Conservation (phyloP, 2,888 invertebrate genomes). For the Sphaeridia pumilis region DNA sequence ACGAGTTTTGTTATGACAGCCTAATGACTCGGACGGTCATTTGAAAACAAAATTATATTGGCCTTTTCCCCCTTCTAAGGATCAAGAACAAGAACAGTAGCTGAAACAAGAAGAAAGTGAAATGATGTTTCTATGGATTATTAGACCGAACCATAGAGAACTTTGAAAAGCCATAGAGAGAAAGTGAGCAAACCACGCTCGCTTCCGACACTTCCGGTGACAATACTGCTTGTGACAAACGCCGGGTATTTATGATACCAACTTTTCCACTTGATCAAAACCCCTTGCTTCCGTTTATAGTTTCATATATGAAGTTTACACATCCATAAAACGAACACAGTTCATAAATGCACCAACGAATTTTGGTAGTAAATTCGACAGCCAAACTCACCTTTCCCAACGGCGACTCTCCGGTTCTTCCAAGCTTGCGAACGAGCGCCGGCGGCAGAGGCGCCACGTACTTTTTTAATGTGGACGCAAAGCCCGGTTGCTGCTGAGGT, state of each 20-base stretch:
- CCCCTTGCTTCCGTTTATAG: neutral
- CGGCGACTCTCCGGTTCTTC: slow-evolving; percentile 32
- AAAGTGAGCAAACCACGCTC: no score
- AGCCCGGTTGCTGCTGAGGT: slow-evolving; percentile 20
- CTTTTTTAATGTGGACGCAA: slow-evolving; percentile 31
- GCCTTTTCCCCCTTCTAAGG: no score
- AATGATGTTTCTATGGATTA: no score
- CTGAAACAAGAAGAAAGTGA: no score
- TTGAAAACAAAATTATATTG: no score
- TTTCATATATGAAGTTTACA: neutral
- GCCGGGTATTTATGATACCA: neutral
- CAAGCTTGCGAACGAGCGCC: slow-evolving; percentile 32
- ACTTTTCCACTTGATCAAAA: slow-evolving; percentile 1
- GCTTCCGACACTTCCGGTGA: neutral
- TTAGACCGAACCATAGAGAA: no score
- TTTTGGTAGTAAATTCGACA: neutral
- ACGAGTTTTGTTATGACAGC: no score
- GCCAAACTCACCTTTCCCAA: slow-evolving; percentile 34
- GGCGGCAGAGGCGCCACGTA: slow-evolving; percentile 35
- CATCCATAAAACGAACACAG: neutral
- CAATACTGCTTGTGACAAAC: neutral
- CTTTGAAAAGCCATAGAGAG: no score
- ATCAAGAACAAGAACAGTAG: no score
- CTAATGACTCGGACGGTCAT: no score
- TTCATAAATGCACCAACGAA: neutral